Evolutionary conservation across 1,140 invertebrate species (phyloP), one percentile per base, ranked within the genome.

Genomic region (Drosophila nannoptera): DNA sequence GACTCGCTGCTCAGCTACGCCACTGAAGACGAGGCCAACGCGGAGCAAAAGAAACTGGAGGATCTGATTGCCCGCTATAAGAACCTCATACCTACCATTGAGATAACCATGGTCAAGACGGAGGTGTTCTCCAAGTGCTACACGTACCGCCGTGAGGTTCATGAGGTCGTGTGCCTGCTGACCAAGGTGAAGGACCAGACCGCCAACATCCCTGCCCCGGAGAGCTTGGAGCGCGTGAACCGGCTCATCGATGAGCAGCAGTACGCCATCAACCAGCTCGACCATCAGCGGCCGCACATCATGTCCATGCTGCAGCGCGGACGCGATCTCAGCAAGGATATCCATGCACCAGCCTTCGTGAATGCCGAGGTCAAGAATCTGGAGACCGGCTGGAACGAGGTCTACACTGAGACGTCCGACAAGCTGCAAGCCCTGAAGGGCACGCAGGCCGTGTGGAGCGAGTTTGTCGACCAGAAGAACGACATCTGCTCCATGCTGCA

Each of bases 41-140:
- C 91, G n/a, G 94, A 96, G 90, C 95, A 97, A 89, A 92, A 93
- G 50, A 93, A 93, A 75, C 90, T 99, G 11, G 95, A 97, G 88
- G 92, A 93, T 68, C 90, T 98, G 4, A 95, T 98, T 62, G 91
- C 93, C 0, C 92, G 96, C 59, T 98, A 98, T 88, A 97, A 97
- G 88, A 95, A 95, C 73, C 90, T 99, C 1, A 96, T 98, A 76
- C 97, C 97, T 2, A 95, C 94, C 0, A 96, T 98, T 71, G 97
- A 98, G 88, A 94, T 97, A 29, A 97, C 96, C 0, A 95, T 97
- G 92, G 94, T 96, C 0, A 96, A 96, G 89, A 97, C 97, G 1
- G 96, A 97, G 75, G 94, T 97, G 0, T 95, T 97, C 78, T 96
- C 96, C 5, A 96, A 96, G 88, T 98, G 97, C 88, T 98, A 97